Percentiles rank a stretch among this genome's conserved stretches.
phyloP scores from a whole-genome alignment of 2,797 vertebrate genomes.

The Rhinatrema bivittatum region DNA sequence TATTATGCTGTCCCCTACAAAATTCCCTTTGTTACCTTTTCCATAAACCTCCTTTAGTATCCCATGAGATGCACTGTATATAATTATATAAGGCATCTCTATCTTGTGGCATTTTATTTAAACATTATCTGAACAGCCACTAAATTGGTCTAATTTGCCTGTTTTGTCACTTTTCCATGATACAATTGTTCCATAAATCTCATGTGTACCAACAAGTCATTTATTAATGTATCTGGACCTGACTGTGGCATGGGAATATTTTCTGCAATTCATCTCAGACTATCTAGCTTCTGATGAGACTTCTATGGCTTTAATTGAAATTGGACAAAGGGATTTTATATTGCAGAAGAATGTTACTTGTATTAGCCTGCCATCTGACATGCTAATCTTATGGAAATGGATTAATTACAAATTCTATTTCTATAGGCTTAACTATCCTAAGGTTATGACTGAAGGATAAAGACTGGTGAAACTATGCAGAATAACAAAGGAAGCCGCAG shows the following conservation, averaged over 20 bases:
- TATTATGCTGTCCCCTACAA: too few species aligned
- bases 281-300: conserved; percentile 8
- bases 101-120: too few species aligned
- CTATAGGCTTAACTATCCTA: conserved; percentile 40
- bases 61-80: too few species aligned
- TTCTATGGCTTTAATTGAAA: conserved; percentile 14
- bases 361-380: conserved; percentile 40
- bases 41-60: too few species aligned
- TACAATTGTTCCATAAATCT: too few species aligned
- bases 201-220: conserved; percentile 9
- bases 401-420: conserved; percentile 53
- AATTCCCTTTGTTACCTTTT: too few species aligned
- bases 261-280: neutral
- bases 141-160: too few species aligned
- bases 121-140: too few species aligned
- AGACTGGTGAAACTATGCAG: conserved; percentile 22
- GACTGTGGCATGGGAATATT: neutral
- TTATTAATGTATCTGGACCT: neutral
- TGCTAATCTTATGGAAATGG: conserved; percentile 50
- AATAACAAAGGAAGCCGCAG: conserved; percentile 20
- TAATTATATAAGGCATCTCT: too few species aligned
- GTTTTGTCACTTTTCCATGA: too few species aligned
- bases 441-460: conserved; percentile 44
- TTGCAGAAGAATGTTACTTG: conserved; percentile 24
- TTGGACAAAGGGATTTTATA: conserved; percentile 11